Conservation (phyloP, 2,113 vertebrate genomes). For the Pandion haliaetus region DNA sequence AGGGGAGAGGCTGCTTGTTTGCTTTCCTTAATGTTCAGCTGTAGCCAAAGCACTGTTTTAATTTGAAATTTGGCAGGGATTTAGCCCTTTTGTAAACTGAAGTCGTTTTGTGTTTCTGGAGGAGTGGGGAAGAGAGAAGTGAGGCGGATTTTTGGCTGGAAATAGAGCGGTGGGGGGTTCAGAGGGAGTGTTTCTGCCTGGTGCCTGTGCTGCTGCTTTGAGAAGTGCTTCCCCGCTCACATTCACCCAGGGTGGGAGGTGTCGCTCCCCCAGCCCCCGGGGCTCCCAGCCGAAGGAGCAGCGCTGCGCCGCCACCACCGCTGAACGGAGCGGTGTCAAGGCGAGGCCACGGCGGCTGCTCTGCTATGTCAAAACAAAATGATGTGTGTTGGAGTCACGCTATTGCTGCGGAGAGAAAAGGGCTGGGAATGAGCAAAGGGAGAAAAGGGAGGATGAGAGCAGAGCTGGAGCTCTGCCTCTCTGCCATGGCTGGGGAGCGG, state of each 20-base stretch:
- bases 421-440: conserved; percentile 35
- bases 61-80: conserved; percentile 43
- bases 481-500: neutral
- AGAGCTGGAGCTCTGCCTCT: neutral
- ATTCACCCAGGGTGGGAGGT: neutral
- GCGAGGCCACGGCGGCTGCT: neutral
- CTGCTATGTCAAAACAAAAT: conserved; percentile 9
- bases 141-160: neutral
- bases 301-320: neutral
- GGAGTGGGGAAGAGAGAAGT: neutral
- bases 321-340: neutral
- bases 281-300: neutral
- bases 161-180: neutral
- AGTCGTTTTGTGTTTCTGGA: neutral
- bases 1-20: neutral
- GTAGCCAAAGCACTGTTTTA: conserved; percentile 40
- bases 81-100: conserved; percentile 25
- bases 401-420: neutral
- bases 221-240: neutral
- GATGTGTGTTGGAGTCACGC: neutral
- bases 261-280: neutral
- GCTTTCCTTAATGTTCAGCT: neutral
- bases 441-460: neutral
- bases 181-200: neutral
- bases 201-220: neutral